These are phyloP conservation scores for Pygmarrhopalites habei DNA, from an alignment of 1,140 invertebrate genomes.

Conservation along the genomic window DNA sequence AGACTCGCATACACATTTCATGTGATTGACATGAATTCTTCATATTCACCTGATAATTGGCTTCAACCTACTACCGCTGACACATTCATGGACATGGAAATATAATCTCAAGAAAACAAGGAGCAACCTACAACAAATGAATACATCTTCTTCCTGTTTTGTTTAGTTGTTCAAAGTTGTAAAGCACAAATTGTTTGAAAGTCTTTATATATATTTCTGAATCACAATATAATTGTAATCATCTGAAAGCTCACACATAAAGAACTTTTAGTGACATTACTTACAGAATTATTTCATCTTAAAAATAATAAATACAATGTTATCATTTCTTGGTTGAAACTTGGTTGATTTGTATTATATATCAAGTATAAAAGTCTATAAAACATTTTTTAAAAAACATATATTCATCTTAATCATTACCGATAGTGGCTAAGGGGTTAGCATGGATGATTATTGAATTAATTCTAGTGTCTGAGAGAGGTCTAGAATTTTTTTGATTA, in stretches of 20 bases:
- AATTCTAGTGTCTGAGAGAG: constrained; percentile 73
- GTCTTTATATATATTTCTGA: no score
- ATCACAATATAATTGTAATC: no score
- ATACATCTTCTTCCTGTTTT: no score
- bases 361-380: neutral
- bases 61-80: constrained; percentile 56
- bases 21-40: constrained; percentile 68
- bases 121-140: no score
- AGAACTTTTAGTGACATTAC: no score
- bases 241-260: no score
- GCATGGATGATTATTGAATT: constrained; percentile 90
- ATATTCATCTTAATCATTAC: neutral
- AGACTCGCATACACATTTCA: constrained; percentile 95
- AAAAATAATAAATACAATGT: no score
- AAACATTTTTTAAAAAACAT: neutral
- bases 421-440: constrained; percentile 70
- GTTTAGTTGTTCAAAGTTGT: no score
- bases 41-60: constrained; percentile 81
- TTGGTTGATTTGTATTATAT: neutral
- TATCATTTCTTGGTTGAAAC: no score
- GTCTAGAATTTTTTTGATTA: constrained; percentile 84
- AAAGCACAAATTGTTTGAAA: no score
- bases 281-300: no score
- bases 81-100: constrained; percentile 50
- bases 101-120: no score